A percentile compares a stretch with the other conserved stretches of the same genome.
Conservation (phyloP, 2,113 vertebrate genomes). For the Sorex araneus region DNA sequence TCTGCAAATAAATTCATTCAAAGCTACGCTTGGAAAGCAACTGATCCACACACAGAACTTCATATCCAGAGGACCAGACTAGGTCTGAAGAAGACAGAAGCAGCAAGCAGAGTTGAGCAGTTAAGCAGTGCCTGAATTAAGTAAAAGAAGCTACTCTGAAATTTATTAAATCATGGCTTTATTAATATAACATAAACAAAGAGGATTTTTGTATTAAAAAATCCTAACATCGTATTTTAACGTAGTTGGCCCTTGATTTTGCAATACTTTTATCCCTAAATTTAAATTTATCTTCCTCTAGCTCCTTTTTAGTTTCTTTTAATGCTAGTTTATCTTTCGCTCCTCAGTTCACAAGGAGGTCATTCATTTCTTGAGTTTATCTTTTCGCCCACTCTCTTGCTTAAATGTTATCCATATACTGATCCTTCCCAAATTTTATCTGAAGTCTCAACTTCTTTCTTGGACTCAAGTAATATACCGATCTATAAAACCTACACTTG, state of each 20-base stretch:
- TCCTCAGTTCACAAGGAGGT: background rate
- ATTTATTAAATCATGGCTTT: background rate
- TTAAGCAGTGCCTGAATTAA: background rate
- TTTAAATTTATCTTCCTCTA: background rate
- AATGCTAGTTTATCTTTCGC: background rate
- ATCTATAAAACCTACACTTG: slow-evolving; percentile 9
- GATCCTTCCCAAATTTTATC: slow-evolving; percentile 26
- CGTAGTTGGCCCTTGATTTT: background rate
- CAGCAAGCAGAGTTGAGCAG: no score
- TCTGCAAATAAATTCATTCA: background rate
- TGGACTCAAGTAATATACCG: slow-evolving; percentile 11
- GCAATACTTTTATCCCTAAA: slow-evolving; percentile 1
- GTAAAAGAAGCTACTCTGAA: background rate
- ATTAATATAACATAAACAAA: background rate
- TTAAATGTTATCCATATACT: background rate
- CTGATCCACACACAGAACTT: background rate
- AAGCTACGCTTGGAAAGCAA: background rate
- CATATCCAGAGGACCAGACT: background rate
- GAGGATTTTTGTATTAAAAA: background rate
- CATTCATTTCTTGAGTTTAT: slow-evolving; percentile 2
- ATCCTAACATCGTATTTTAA: background rate
- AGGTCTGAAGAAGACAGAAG: background rate
- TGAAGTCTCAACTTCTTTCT: background rate
- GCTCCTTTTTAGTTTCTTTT: background rate
- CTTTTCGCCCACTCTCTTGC: background rate